Evolutionary conservation across 2,888 invertebrate genomes (phyloP).

Genomic region (Eupithecia subfuscata): DNA sequence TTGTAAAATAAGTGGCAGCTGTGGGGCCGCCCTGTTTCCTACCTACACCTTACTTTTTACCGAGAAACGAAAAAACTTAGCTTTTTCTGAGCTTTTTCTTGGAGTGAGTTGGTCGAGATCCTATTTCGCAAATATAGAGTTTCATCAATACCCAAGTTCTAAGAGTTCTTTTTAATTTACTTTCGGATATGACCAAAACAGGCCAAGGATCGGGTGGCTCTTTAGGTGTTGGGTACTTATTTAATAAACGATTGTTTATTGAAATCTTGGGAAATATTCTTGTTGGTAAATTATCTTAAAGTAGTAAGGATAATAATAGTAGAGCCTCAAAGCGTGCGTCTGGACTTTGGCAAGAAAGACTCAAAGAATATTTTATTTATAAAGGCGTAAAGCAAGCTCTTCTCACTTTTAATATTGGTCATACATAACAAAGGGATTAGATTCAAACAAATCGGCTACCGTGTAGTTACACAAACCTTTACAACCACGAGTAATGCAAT

Average conservation of each 20-base stretch:
- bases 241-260: constrained; percentile 27
- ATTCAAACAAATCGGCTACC: constrained; percentile 75
- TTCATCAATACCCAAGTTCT: constrained; percentile 72
- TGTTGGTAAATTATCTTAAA: not conserved
- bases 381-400: constrained; percentile 15
- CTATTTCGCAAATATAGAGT: constrained; percentile 79
- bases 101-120: constrained; percentile 65
- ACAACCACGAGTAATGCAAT: constrained; percentile 58
- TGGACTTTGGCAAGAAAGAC: not conserved
- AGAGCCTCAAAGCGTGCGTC: not conserved
- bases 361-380: not conserved
- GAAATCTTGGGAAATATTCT: constrained; percentile 17
- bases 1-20: constrained; percentile 71
- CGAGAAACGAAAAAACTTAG: constrained; percentile 60
- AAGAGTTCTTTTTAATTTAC: constrained; percentile 79
- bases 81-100: constrained; percentile 66
- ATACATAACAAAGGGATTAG: constrained; percentile 79
- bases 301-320: not conserved
- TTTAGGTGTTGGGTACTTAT: constrained; percentile 34
- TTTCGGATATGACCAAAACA: constrained; percentile 62
- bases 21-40: constrained; percentile 62
- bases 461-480: constrained; percentile 69
- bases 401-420: constrained; percentile 53
- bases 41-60: constrained; percentile 68
- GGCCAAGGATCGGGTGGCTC: constrained; percentile 61